phyloP scores from a whole-genome alignment of 1,140 invertebrate species.

The Tribolium castaneum region DNA sequence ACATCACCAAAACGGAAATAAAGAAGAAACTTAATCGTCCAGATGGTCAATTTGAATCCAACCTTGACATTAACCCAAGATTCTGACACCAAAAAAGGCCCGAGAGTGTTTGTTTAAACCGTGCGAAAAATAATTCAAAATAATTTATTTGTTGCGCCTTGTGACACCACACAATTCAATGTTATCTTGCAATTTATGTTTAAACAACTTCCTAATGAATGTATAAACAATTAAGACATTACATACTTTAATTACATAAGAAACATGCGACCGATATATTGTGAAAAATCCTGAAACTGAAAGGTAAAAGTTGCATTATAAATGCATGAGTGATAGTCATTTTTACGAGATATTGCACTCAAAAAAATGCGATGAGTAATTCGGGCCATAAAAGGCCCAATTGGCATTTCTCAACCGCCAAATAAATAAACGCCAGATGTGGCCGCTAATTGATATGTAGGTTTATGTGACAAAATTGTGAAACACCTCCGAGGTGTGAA shows the following conservation, averaged over 20 bases:
- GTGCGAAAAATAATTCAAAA: no score
- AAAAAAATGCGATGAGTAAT: no score
- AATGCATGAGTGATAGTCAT: not conserved
- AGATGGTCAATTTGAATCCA: not conserved
- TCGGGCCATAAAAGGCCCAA: no score
- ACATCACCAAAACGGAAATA: not conserved
- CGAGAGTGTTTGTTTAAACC: not conserved
- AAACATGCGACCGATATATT: not conserved
- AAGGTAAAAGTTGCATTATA: not conserved
- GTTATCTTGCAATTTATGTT: not conserved
- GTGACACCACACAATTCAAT: not conserved
- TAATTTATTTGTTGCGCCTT: no score
- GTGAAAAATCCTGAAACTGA: not conserved
- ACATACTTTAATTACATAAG: not conserved
- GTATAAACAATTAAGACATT: not conserved
- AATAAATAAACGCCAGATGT: not conserved
- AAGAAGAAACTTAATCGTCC: not conserved
- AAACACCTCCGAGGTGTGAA: constrained; percentile 10
- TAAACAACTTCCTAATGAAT: not conserved
- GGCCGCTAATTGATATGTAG: not conserved
- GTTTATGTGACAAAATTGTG: not conserved
- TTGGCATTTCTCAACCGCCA: no score
- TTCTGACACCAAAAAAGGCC: not conserved
- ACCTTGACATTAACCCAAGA: not conserved
- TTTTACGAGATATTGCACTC: not conserved